Evolutionary conservation across 2,113 vertebrate genomes (phyloP).

Genomic region (Siniperca chuatsi): DNA sequence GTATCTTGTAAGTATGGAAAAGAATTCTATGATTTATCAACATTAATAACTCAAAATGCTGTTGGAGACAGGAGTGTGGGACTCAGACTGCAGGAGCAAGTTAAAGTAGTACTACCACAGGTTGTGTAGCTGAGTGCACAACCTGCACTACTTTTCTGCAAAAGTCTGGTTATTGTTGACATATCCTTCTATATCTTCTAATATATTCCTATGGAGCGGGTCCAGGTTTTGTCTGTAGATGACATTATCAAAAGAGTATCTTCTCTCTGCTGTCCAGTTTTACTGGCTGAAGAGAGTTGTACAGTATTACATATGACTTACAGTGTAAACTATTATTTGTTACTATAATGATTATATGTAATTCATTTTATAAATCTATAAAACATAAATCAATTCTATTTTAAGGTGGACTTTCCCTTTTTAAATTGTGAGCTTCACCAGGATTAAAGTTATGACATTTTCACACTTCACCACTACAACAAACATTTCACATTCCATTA

Average conservation of each 20-base stretch:
- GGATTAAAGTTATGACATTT: slow-evolving; percentile 30
- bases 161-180: background rate
- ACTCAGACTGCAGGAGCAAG: background rate
- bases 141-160: background rate
- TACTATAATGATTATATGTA: background rate
- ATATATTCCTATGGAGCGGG: background rate
- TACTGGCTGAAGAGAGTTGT: background rate
- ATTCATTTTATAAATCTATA: background rate
- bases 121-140: background rate
- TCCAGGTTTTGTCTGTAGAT: background rate
- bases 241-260: background rate
- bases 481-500: slow-evolving; percentile 85
- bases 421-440: slow-evolving; percentile 10
- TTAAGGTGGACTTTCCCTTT: background rate
- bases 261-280: background rate
- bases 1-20: background rate
- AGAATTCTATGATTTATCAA: background rate
- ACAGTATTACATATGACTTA: background rate
- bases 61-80: background rate
- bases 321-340: background rate
- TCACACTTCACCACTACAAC: background rate
- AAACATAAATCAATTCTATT: background rate
- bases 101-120: background rate
- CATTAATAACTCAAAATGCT: background rate
- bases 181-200: background rate